These are phyloP conservation scores for Balanococcus diminutus DNA, from an alignment of 2,888 invertebrate species.

Conservation along the genomic window DNA sequence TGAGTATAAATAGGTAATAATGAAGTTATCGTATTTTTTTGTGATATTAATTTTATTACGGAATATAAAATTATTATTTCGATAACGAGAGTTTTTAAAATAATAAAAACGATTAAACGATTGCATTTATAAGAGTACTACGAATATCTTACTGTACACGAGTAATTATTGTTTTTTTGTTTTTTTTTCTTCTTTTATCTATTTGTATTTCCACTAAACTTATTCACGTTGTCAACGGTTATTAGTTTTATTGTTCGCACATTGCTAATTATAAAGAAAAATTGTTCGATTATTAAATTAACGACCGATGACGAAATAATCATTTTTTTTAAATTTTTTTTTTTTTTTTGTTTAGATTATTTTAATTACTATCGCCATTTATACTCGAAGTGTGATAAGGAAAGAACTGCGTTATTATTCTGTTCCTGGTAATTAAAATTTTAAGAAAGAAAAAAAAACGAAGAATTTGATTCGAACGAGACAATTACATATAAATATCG, in stretches of 20 bases:
- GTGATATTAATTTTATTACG: slow-evolving; percentile 26
- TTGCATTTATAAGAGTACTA: slow-evolving; percentile 24
- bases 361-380: not conserved
- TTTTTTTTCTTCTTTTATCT: not conserved
- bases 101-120: not conserved
- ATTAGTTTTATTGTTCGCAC: slow-evolving; percentile 38
- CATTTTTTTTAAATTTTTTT: not conserved
- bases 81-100: not conserved
- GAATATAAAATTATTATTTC: slow-evolving; percentile 5
- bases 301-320: not conserved
- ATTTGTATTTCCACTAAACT: not conserved
- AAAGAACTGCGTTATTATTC: not conserved
- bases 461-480: not conserved
- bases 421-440: not conserved
- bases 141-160: not conserved
- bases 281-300: not conserved
- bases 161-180: not conserved
- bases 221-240: slow-evolving; percentile 29
- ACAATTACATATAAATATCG: not conserved
- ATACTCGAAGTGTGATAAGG: not conserved
- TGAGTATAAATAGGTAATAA: not conserved
- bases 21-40: not conserved
- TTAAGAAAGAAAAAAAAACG: not conserved
- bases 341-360: not conserved
- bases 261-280: not conserved